Percentiles rank a stretch among this genome's conserved stretches.
Conservation (phyloP, 92 coral and sea anemone genomes). For the Metridium senile region DNA sequence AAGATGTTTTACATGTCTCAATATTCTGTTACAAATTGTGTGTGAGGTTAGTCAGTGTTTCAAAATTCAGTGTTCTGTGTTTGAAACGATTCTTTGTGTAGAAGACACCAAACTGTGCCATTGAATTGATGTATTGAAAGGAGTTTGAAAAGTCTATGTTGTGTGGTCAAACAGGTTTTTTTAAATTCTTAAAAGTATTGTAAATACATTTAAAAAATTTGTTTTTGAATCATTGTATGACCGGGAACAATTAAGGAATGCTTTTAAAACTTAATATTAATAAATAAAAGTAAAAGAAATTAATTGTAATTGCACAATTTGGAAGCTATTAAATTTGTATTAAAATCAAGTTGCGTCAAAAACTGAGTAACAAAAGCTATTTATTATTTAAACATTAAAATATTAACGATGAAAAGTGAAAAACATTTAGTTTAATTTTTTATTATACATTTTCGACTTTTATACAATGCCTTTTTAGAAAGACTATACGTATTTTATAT, state of each 20-base stretch:
- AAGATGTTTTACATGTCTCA: no score
- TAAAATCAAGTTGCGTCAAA: no score
- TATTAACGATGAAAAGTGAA: no score
- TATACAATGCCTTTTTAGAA: no score
- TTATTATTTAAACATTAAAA: no score
- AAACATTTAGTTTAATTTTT: no score
- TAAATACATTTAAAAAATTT: not conserved
- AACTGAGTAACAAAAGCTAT: no score
- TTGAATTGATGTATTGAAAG: not conserved
- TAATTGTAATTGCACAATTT: not conserved
- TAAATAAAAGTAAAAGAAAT: not conserved
- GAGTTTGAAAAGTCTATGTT: not conserved
- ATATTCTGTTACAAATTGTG: no score
- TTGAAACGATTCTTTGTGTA: not conserved
- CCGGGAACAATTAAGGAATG: not conserved
- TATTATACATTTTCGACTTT: no score
- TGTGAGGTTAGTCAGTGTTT: not conserved
- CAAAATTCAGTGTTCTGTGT: not conserved
- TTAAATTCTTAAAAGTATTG: not conserved
- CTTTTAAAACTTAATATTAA: not conserved
- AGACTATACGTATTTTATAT: no score
- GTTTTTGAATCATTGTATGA: not conserved
- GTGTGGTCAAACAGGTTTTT: not conserved
- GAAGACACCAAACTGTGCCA: not conserved
- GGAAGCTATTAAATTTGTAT: not conserved